Evolutionary conservation across 2,888 invertebrate species (phyloP).

Genomic region (Cryptops parisi): DNA sequence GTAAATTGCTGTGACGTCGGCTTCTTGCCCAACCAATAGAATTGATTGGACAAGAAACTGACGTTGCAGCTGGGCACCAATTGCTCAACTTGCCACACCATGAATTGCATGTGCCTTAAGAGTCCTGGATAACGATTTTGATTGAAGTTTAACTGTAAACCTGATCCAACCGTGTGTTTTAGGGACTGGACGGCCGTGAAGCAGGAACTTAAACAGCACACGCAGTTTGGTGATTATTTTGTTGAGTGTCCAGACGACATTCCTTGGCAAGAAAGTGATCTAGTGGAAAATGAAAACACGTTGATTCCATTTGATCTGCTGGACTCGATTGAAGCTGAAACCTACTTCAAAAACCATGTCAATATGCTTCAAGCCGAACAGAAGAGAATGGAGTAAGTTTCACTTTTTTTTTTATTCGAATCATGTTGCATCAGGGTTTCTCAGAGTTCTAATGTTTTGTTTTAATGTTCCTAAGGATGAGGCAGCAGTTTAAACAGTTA

Average conservation of each 20-base stretch:
- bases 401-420: not conserved
- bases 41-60: no score
- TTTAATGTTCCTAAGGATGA: constrained; percentile 65
- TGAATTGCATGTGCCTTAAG: no score
- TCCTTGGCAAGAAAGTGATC: constrained; percentile 59
- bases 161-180: no score
- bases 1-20: no score
- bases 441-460: no score
- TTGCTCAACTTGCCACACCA: no score
- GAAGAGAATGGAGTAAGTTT: constrained; percentile 72
- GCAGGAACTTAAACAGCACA: constrained; percentile 70
- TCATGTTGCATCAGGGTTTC: no score
- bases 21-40: no score
- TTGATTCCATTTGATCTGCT: constrained; percentile 86
- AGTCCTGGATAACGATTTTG: no score
- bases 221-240: constrained; percentile 88
- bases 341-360: constrained; percentile 77
- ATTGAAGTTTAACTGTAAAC: no score
- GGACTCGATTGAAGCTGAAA: constrained; percentile 79
- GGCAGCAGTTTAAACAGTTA: constrained; percentile 82
- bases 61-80: no score
- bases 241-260: constrained; percentile 63
- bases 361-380: constrained; percentile 84
- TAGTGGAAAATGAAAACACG: constrained; percentile 47
- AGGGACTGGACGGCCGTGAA: constrained; percentile 83